phyloP scores from a whole-genome alignment of 1,140 invertebrate species.

The Listronotus bonariensis region DNA sequence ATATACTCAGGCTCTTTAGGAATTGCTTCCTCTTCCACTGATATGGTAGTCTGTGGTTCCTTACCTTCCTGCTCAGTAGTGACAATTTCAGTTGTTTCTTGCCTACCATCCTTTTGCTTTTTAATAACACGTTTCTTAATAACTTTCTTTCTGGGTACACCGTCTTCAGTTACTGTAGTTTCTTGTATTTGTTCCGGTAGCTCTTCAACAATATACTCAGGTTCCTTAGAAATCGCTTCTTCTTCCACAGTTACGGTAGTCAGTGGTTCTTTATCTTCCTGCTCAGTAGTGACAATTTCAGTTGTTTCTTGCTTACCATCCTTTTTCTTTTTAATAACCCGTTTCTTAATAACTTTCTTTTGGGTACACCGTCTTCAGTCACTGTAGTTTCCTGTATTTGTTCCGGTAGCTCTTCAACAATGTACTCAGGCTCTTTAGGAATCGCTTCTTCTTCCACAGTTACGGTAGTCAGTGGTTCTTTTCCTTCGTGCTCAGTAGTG shows the following conservation, averaged over 20 bases:
- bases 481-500: slow-evolving; percentile 57
- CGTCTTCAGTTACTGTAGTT: too few relatives aligned
- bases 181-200: too few relatives aligned
- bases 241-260: too few relatives aligned
- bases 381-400: slow-evolving; percentile 29
- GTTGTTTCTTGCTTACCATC: too few relatives aligned
- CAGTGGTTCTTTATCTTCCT: too few relatives aligned
- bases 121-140: slow-evolving; percentile 32
- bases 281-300: too few relatives aligned
- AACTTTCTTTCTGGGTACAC: too few relatives aligned
- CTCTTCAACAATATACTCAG: slow-evolving; percentile 33
- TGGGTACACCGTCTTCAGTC: slow-evolving; percentile 52
- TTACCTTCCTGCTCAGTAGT: slow-evolving; percentile 54
- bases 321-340: too few relatives aligned
- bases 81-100: slow-evolving; percentile 46
- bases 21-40: neutral
- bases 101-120: slow-evolving; percentile 35
- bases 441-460: slow-evolving; percentile 42
- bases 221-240: slow-evolving; percentile 30
- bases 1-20: slow-evolving; percentile 52
- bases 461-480: slow-evolving; percentile 50
- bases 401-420: slow-evolving; percentile 31
- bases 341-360: too few relatives aligned
- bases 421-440: slow-evolving; percentile 4
- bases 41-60: slow-evolving; percentile 41